These are phyloP conservation scores for Leptodactylus fuscus DNA, from an alignment of 2,113 vertebrate genomes.

Conservation along the genomic window DNA sequence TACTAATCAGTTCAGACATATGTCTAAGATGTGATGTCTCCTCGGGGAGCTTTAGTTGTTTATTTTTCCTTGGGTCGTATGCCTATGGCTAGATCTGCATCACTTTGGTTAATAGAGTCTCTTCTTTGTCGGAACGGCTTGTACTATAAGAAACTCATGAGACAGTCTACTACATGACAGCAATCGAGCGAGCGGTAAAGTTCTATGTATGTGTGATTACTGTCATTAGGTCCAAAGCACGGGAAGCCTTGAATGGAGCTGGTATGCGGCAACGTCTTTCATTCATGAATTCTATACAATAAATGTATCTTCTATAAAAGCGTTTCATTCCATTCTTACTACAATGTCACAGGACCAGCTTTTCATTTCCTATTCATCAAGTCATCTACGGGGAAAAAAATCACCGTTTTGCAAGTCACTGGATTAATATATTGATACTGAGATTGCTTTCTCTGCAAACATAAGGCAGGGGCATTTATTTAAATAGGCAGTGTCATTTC, in stretches of 20 bases:
- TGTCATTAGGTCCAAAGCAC: neutral
- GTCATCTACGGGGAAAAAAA: neutral
- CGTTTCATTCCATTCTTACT: neutral
- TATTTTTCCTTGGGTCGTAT: neutral
- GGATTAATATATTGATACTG: neutral
- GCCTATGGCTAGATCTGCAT: neutral
- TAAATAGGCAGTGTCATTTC: no score
- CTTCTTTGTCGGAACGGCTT: neutral
- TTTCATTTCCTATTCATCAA: conserved; percentile 4
- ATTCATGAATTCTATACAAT: neutral
- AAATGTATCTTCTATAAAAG: neutral
- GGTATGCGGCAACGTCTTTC: neutral
- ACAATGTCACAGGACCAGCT: neutral
- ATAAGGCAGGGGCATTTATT: no score
- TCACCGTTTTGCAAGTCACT: neutral
- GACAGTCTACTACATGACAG: neutral
- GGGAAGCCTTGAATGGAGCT: neutral
- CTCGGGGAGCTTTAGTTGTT: neutral
- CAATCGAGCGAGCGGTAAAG: neutral
- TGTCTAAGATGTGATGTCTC: neutral
- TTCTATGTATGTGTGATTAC: neutral
- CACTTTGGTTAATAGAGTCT: neutral
- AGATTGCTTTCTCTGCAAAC: no score
- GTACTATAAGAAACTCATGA: neutral
- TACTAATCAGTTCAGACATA: conserved; percentile 2